Conservation (phyloP, 2,888 invertebrate species). For the Synergus gifuensis region DNA sequence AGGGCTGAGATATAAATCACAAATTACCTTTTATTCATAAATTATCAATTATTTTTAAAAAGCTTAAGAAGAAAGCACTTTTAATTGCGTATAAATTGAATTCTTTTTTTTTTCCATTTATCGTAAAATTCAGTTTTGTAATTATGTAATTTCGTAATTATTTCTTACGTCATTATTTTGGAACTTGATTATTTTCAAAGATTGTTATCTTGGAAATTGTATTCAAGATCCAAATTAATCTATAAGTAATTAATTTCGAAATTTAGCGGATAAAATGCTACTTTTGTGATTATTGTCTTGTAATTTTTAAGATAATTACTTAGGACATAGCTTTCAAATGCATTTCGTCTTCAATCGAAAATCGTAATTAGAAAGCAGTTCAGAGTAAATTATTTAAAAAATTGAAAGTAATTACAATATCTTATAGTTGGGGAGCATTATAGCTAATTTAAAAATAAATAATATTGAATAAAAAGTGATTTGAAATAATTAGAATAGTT, state of each 20-base stretch:
- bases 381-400: background rate
- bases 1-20: background rate
- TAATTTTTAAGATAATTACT: background rate
- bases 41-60: constrained; percentile 1
- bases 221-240: background rate
- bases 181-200: background rate
- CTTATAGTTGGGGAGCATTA: background rate
- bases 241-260: background rate
- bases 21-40: constrained; percentile 1
- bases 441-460: background rate
- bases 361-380: background rate
- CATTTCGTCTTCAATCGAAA: background rate
- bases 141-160: background rate
- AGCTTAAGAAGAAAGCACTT: background rate
- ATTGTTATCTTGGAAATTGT: background rate
- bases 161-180: background rate
- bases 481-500: constrained; percentile 13
- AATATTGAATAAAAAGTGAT: constrained; percentile 11
- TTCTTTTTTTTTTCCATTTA: background rate
- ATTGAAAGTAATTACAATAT: background rate
- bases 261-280: background rate
- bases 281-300: background rate
- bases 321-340: background rate
- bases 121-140: background rate
- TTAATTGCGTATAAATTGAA: background rate